Base-by-base conservation (phyloP, 2,888 invertebrate genomes). In the Gnatocerus cornutus region DNA sequence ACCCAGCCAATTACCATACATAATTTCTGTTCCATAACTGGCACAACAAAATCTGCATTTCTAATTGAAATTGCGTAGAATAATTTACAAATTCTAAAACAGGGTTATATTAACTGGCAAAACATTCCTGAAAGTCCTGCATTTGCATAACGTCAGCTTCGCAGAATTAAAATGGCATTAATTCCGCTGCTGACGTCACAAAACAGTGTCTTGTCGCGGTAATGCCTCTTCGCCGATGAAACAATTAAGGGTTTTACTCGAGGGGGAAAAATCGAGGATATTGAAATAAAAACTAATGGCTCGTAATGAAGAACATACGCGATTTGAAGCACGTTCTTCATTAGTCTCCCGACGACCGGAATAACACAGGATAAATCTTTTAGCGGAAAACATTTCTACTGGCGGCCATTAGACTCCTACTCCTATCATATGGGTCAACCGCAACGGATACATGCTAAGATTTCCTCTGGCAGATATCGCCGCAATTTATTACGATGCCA, bases 281-380 rank as follows among this genome's bases (percentile, higher is more conserved):
- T 39, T 12, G 50, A 62, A 46, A 46, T 14, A 46, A 46, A 59
- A 59, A 59, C 30, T 64, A 52, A 63, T 63, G 37, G 37, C 9
- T 30, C 21, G 39, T 53, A 64, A 64, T 53, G 64, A 53, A 55
- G 53, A 48, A 33, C 21, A 13, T 65, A 39, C 46, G 39, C 13
- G 45, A 48, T 56, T 56, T 41, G 50, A 72, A 75, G 76, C 78
- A 77, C 79, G 79, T 80, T 79, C 76, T 77, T 81, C 79, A 80
- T 81, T 79, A 79, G 79, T 77, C 77, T 77, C 74, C 77, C 77
- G 77, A 77, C 77, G 77, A 70, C 76, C 76, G 79, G 79, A 80
- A 80, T 79, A 80, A 80, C 78, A 77, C 73, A 74, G 77, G 76
- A 81, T 81, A 81, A 81, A 81, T 81, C 80, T 80, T 74, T 66